Evolutionary conservation across 2,797 vertebrate species (phyloP).

Genomic region (Paratrypauchen microcephalus): DNA sequence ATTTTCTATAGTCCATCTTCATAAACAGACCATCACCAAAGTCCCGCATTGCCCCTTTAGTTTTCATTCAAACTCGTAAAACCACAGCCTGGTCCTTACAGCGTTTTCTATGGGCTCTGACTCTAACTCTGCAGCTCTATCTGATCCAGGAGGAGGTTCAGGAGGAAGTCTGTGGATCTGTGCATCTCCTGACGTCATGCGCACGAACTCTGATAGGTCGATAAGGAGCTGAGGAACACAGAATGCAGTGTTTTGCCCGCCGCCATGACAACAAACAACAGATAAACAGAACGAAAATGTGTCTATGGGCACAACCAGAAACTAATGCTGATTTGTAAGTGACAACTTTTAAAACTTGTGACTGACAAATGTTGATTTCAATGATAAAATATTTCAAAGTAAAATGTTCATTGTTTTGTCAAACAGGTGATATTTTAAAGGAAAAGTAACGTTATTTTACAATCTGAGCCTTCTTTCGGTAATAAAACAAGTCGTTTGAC

Average conservation of each 20-base stretch:
- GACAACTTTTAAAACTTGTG: too few species aligned
- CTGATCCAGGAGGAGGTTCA: slow-evolving; percentile 49
- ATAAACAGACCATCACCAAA: neutral
- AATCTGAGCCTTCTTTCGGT: too few species aligned
- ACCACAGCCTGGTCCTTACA: slow-evolving; percentile 52
- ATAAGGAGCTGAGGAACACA: slow-evolving; percentile 74
- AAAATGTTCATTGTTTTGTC: too few species aligned
- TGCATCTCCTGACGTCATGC: slow-evolving; percentile 41
- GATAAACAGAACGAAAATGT: slow-evolving; percentile 26
- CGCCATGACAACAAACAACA: slow-evolving; percentile 18
- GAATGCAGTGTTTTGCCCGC: slow-evolving; percentile 36
- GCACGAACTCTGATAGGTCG: slow-evolving; percentile 69
- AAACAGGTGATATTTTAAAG: too few species aligned
- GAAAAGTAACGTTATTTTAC: too few species aligned
- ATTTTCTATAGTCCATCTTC: neutral
- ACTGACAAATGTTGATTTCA: too few species aligned
- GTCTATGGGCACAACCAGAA: neutral
- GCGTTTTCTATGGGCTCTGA: slow-evolving; percentile 41
- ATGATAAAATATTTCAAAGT: too few species aligned
- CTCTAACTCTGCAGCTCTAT: slow-evolving; percentile 51
- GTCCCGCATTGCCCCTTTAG: slow-evolving; percentile 20
- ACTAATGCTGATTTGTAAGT: neutral
- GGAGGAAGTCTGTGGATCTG: slow-evolving; percentile 53
- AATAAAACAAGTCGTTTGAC: too few species aligned
- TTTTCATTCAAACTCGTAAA: slow-evolving; percentile 38